Evolutionary conservation across 2,888 invertebrate species (phyloP).

Genomic region (Himalopsyche kuldschensis): DNA sequence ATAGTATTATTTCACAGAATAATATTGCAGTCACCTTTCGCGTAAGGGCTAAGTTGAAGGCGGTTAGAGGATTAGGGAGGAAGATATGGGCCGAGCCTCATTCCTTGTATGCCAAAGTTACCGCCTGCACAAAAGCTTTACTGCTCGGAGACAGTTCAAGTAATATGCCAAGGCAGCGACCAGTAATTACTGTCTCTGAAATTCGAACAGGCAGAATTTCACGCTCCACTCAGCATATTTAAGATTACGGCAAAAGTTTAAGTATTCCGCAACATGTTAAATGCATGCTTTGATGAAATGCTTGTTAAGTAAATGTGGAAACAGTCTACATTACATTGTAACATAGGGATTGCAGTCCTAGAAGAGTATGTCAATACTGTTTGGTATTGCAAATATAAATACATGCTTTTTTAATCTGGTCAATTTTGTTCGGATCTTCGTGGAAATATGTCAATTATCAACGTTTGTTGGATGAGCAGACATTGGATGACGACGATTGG

Average conservation of each 20-base stretch:
- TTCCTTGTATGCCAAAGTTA: not conserved
- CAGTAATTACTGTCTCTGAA: constrained; percentile 19
- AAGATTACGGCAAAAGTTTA: constrained; percentile 9
- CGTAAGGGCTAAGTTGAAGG: not conserved
- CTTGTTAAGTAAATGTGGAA: too few relatives aligned
- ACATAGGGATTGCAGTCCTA: too few relatives aligned
- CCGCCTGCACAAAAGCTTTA: not conserved
- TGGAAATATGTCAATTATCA: too few relatives aligned
- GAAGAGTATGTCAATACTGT: too few relatives aligned
- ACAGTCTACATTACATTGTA: too few relatives aligned
- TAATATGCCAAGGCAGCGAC: not conserved
- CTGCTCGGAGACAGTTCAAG: not conserved
- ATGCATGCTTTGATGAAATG: not conserved
- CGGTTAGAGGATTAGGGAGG: not conserved
- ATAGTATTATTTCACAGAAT: too few relatives aligned
- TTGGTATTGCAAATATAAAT: too few relatives aligned
- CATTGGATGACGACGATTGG: too few relatives aligned
- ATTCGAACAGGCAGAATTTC: constrained; percentile 20
- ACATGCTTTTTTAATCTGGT: not conserved
- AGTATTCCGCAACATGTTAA: not conserved
- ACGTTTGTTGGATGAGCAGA: too few relatives aligned
- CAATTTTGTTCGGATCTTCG: too few relatives aligned
- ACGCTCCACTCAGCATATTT: constrained; percentile 15
- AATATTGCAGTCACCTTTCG: too few relatives aligned
- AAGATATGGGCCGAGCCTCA: not conserved